These are phyloP conservation scores for Troides oblongomaculatus DNA, from an alignment of 2,888 invertebrate genomes.

Conservation along the genomic window DNA sequence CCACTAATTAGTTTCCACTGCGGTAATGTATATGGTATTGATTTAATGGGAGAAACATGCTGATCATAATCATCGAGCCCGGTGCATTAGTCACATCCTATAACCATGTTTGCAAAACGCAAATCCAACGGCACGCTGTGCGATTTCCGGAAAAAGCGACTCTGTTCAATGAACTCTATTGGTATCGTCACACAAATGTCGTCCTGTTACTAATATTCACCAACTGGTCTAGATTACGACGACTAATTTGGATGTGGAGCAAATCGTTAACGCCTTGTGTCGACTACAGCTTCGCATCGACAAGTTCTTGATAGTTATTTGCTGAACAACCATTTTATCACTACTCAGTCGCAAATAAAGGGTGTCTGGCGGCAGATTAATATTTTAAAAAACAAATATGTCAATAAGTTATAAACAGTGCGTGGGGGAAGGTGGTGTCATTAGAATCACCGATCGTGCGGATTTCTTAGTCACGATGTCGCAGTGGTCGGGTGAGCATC, in stretches of 20 bases:
- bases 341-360: not conserved
- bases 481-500: too few species aligned
- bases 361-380: too few species aligned
- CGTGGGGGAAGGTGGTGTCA: too few species aligned
- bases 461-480: too few species aligned
- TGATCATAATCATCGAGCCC: conserved; percentile 21
- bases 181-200: conserved; percentile 8
- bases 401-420: too few species aligned
- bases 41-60: conserved; percentile 22
- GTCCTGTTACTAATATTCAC: conserved; percentile 7
- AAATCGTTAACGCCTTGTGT: not conserved
- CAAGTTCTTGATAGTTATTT: not conserved
- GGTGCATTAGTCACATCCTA: conserved; percentile 22
- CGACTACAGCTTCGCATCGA: not conserved
- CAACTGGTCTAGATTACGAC: conserved; percentile 2
- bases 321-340: not conserved
- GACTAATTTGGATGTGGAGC: not conserved
- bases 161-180: conserved; percentile 23
- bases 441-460: too few species aligned
- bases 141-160: conserved; percentile 24
- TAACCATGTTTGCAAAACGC: conserved; percentile 23
- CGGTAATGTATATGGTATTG: conserved; percentile 24
- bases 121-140: conserved; percentile 17
- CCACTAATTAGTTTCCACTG: conserved; percentile 15
- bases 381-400: too few species aligned